Evolutionary conservation across 2,888 invertebrate genomes (phyloP).

Genomic region (Drosophila siamana): DNA sequence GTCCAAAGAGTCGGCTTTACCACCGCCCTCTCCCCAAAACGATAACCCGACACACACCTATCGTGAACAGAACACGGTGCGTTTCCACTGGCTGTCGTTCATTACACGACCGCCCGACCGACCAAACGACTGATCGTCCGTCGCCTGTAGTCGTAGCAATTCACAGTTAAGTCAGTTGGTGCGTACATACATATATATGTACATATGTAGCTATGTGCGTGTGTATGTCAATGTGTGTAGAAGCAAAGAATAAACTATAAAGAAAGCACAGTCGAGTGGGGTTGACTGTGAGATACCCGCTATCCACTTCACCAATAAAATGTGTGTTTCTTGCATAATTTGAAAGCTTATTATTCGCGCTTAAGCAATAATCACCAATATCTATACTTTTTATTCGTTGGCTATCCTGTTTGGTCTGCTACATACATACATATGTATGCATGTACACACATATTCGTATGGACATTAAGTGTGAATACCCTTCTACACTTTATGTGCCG

Average conservation of each 20-base stretch:
- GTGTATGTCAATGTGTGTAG: conserved; percentile 8
- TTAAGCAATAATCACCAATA: no score
- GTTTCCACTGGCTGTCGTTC: conserved; percentile 37
- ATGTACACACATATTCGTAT: not conserved
- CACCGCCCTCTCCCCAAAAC: not conserved
- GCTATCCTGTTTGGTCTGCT: no score
- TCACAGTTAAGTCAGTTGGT: conserved; percentile 67
- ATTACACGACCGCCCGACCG: conserved; percentile 38
- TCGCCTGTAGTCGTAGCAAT: conserved; percentile 53
- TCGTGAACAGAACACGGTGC: not conserved
- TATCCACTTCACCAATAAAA: no score
- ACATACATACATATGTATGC: no score
- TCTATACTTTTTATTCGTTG: no score
- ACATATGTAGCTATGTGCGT: not conserved
- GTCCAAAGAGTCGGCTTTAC: conserved; percentile 1
- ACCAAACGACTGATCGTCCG: conserved; percentile 40
- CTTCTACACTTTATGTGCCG: not conserved
- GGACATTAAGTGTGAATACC: not conserved
- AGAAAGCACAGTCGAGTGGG: not conserved
- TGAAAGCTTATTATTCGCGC: no score
- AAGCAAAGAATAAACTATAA: conserved; percentile 40
- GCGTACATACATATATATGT: not conserved
- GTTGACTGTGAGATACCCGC: not conserved
- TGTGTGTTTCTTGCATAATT: no score
- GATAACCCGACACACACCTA: not conserved